Base-by-base conservation (phyloP, 1,140 invertebrate species). In the Drosophila paulistorum region DNA sequence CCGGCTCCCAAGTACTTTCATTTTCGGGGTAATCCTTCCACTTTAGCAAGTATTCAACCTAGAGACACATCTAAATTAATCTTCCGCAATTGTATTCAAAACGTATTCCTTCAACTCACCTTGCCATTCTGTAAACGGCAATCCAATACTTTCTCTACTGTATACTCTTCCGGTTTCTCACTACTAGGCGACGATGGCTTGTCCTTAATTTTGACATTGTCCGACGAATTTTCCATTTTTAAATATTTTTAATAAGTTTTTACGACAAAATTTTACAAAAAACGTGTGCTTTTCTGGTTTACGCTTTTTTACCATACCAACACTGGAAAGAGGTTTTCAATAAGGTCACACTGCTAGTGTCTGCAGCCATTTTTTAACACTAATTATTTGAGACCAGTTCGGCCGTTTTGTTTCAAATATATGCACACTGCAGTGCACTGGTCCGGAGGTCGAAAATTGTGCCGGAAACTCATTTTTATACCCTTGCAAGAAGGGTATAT, bases 1-100 rank as follows among this genome's bases (percentile, higher is more conserved):
- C 45, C 17, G 45, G 17, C 10, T 51, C 45, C 45, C 45, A 51
- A 51, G 45, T 51, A 23, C 45, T 51, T 23, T 51, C 45, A 10
- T 3, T 3, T 20, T 23, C 45, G 9, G 7, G 10, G 11, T 23
- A 23, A 10, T 20, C 45, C 45, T 51, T 51, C 45, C 45, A 51
- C 20, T 51, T 51, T 7, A 51, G 45, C 20, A 51, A 51, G 20
- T 51, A 51, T 51, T 51, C 45, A 10, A 51, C 7, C 30, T 30
- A 7, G 30, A 30, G 6, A 30, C 9, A 37, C 10, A 3, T 11
- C 35, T 3, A 7, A 10, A 37, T 37, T 0, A 30, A 4, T 26
- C 23, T 4, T 30, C 30, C 30, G 30, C 30, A 7, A 7, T 17
- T 17, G 17, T 17, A 17, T 17, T 17, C 35, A 10, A 39, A 39